Evolutionary conservation across 2,797 vertebrate genomes (phyloP).

Genomic region (Etheostoma perlongum): DNA sequence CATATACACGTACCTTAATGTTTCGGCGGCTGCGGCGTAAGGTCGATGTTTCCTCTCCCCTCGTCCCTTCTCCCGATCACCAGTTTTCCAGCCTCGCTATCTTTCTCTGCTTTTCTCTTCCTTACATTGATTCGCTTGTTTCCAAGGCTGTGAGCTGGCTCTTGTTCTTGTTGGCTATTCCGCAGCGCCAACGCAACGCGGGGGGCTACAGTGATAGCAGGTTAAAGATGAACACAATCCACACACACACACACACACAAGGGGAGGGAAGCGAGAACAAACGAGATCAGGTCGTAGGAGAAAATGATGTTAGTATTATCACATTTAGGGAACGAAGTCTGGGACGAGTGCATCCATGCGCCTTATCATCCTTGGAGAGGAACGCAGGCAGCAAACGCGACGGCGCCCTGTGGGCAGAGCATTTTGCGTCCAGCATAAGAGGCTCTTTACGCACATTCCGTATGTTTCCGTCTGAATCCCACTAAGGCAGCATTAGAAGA

Average conservation of each 20-base stretch:
- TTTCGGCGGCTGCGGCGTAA: conserved; percentile 61
- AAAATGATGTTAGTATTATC: conserved; percentile 63
- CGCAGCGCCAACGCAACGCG: conserved; percentile 83
- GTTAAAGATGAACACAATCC: conserved; percentile 73
- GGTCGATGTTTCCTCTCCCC: conserved; percentile 64
- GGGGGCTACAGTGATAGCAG: conserved; percentile 77
- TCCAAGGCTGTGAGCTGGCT: conserved; percentile 78
- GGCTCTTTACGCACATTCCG: conserved; percentile 82
- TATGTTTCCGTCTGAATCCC: conserved; percentile 75
- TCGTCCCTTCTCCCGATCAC: conserved; percentile 50
- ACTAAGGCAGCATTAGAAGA: conserved; percentile 59
- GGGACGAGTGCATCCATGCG: conserved; percentile 74
- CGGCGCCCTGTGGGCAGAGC: conserved; percentile 83
- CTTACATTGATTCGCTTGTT: conserved; percentile 79
- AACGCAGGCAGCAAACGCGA: conserved; percentile 81
- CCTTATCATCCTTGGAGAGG: conserved; percentile 78
- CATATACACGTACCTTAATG: conserved; percentile 75
- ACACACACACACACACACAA: conserved; percentile 38
- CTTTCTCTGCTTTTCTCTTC: conserved; percentile 50
- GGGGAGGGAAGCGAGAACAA: too few species aligned
- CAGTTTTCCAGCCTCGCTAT: conserved; percentile 60
- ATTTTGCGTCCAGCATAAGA: conserved; percentile 78
- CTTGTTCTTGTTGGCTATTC: conserved; percentile 79
- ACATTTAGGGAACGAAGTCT: conserved; percentile 65
- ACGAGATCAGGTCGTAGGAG: conserved; percentile 50